Evolutionary conservation across 1,140 invertebrate species (phyloP).

Genomic region (Galleria mellonella): DNA sequence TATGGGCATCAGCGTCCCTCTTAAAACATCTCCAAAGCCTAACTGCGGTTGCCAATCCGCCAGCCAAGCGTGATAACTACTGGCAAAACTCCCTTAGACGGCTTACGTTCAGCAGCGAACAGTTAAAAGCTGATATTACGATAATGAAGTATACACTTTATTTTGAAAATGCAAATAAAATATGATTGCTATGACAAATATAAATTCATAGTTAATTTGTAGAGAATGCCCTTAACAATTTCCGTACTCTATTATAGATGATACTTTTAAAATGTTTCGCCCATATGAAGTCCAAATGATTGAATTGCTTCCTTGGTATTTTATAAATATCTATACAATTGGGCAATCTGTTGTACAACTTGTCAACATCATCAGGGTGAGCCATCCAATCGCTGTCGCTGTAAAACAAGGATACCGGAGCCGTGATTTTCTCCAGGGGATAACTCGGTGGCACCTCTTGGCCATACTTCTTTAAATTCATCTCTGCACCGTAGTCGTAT

Average conservation of each 20-base stretch:
- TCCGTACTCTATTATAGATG: conserved; percentile 53
- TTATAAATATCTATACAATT: conserved; percentile 62
- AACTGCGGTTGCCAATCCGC: no score
- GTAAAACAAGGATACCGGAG: conserved; percentile 79
- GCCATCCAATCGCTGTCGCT: conserved; percentile 78
- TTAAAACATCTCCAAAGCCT: no score
- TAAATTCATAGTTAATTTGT: no score
- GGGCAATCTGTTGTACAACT: conserved; percentile 50
- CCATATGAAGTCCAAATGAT: conserved; percentile 76
- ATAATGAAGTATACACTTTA: no score
- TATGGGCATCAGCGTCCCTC: no score
- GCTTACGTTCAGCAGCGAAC: no score
- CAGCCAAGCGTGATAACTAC: no score
- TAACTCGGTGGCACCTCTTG: conserved; percentile 77
- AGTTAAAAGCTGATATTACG: no score
- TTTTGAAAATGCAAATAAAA: no score
- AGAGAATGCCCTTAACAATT: conserved; percentile 21
- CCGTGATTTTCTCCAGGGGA: conserved; percentile 72
- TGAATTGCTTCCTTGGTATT: conserved; percentile 59
- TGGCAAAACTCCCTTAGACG: no score
- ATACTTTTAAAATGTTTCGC: conserved; percentile 66
- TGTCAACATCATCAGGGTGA: conserved; percentile 64
- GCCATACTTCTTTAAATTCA: conserved; percentile 63
- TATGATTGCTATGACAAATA: no score
- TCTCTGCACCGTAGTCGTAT: conserved; percentile 61